phyloP scores from a whole-genome alignment of 2,797 vertebrate species.

The Pseudomugil tenellus region DNA sequence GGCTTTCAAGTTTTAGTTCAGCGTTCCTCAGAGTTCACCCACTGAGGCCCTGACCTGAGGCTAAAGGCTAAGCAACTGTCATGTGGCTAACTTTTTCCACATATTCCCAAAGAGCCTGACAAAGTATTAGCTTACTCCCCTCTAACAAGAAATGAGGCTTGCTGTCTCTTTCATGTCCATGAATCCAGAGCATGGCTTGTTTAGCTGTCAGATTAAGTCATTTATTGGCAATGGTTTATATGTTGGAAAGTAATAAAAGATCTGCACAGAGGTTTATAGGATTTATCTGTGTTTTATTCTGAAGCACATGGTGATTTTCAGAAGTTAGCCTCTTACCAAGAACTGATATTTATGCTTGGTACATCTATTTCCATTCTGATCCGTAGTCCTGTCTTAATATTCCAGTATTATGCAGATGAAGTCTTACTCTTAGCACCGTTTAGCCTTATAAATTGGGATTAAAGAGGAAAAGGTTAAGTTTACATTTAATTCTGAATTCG shows the following conservation, averaged over 20 bases:
- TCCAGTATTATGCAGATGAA: neutral
- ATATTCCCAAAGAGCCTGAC: conserved; percentile 33
- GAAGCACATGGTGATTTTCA: conserved; percentile 3
- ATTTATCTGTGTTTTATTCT: conserved; percentile 17
- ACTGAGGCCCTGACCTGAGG: conserved; percentile 50
- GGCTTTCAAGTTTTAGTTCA: conserved; percentile 60
- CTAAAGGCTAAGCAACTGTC: conserved; percentile 50
- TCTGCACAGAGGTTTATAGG: neutral
- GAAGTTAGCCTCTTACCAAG: no score
- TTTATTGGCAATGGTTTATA: conserved; percentile 17
- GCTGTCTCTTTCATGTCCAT: conserved; percentile 26
- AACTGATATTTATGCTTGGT: conserved; percentile 41
- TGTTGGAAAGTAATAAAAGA: conserved; percentile 22
- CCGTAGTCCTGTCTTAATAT: neutral
- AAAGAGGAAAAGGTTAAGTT: no score
- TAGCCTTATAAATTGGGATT: no score
- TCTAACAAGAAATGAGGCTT: conserved; percentile 9
- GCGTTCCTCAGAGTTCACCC: conserved; percentile 40
- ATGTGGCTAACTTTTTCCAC: conserved; percentile 44
- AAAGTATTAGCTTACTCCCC: conserved; percentile 23
- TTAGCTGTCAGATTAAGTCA: conserved; percentile 8
- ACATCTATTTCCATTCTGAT: conserved; percentile 3
- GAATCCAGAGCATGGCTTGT: conserved; percentile 21
- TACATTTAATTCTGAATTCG: no score
- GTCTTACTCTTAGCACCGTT: neutral